Conservation (phyloP, 2,888 invertebrate species). For the Junonia oenone region DNA sequence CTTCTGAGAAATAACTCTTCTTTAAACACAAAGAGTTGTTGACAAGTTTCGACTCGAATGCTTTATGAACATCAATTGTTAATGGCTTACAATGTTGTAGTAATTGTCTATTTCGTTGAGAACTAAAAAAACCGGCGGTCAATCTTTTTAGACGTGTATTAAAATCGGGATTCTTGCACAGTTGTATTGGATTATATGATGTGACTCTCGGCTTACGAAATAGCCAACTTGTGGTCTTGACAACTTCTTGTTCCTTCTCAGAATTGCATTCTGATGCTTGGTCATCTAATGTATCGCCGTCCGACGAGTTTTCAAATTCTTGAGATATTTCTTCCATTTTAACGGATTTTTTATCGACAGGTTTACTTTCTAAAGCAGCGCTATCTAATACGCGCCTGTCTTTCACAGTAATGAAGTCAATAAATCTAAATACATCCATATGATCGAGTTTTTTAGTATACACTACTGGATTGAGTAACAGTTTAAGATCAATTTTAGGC, state of each 20-base stretch:
- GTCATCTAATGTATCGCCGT: conserved; percentile 1
- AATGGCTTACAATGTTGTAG: conserved; percentile 57
- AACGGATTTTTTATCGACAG: conserved; percentile 34
- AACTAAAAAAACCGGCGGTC: conserved; percentile 53
- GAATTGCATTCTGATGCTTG: conserved; percentile 12
- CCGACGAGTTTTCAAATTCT: neutral
- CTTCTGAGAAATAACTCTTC: conserved; percentile 18
- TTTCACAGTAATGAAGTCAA: conserved; percentile 35
- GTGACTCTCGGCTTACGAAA: conserved; percentile 55
- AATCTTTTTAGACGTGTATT: conserved; percentile 61
- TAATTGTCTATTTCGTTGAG: conserved; percentile 47
- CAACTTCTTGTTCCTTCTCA: conserved; percentile 9
- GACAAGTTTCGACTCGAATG: conserved; percentile 55
- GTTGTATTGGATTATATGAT: conserved; percentile 54
- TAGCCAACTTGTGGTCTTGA: conserved; percentile 49
- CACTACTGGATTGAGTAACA: conserved; percentile 54
- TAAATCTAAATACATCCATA: conserved; percentile 46
- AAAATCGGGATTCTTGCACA: conserved; percentile 71
- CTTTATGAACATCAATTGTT: conserved; percentile 60
- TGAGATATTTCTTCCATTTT: conserved; percentile 24
- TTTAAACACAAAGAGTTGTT: conserved; percentile 51
- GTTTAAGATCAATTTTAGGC: conserved; percentile 54
- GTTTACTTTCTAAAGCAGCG: conserved; percentile 51
- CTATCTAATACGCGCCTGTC: conserved; percentile 42
- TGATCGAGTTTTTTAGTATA: conserved; percentile 56